phyloP scores from a whole-genome alignment of 1,140 invertebrate genomes.

The Micrasema minimum region DNA sequence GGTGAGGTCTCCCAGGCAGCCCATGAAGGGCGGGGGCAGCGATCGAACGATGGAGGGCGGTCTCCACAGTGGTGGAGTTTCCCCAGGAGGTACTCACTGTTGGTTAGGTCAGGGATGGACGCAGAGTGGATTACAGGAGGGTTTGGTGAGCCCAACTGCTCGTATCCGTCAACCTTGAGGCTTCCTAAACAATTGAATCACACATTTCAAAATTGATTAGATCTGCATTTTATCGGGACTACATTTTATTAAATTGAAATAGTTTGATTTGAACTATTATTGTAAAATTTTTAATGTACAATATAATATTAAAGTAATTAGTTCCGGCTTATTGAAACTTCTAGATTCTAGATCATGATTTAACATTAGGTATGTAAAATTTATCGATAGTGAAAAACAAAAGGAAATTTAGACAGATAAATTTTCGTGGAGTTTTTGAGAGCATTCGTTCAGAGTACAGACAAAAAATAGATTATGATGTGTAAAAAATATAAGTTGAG shows the following conservation, averaged over 20 bases:
- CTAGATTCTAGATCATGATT: too few relatives aligned
- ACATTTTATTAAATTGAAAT: too few relatives aligned
- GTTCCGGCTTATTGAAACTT: too few relatives aligned
- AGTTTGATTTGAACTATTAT: not conserved
- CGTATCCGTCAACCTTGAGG: constrained; percentile 78
- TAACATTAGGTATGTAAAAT: too few relatives aligned
- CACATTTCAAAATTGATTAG: not conserved
- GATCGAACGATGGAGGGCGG: constrained; percentile 41
- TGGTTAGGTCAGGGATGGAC: constrained; percentile 72
- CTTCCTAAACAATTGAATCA: constrained; percentile 61
- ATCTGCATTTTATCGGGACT: too few relatives aligned
- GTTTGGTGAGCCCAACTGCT: constrained; percentile 72
- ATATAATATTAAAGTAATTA: too few relatives aligned
- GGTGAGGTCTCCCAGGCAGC: constrained; percentile 84
- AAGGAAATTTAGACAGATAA: too few relatives aligned
- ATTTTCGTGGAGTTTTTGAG: too few relatives aligned
- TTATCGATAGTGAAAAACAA: too few relatives aligned
- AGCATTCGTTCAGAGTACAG: too few relatives aligned
- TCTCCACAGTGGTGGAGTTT: constrained; percentile 73
- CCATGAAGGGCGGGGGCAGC: constrained; percentile 71
- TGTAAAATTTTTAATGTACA: not conserved
- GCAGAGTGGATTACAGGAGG: constrained; percentile 67
- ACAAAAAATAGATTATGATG: too few relatives aligned
- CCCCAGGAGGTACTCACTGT: constrained; percentile 81
- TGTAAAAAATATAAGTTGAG: too few relatives aligned